A percentile compares a stretch with the other conserved stretches of the same genome.
Evolutionary conservation across 2,797 vertebrate species (phyloP).

Genomic region (Anguilla obscura): DNA sequence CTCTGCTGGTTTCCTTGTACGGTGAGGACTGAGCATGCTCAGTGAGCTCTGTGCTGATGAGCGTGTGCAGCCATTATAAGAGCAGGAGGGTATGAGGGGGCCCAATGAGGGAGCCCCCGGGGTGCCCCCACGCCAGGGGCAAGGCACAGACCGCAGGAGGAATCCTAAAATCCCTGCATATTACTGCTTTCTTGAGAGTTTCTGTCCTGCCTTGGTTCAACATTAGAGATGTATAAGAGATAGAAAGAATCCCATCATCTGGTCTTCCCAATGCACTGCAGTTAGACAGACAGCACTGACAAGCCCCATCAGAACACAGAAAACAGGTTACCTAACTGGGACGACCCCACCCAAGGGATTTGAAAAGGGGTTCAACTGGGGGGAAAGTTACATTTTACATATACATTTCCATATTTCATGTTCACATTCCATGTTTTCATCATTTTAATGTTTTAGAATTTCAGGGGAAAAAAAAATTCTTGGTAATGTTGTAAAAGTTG

Average conservation of each 20-base stretch:
- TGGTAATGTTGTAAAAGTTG: background rate
- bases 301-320: background rate
- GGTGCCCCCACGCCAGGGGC: background rate
- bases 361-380: background rate
- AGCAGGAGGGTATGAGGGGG: background rate
- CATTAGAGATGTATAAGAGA: background rate
- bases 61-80: constrained; percentile 18
- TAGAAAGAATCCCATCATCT: background rate
- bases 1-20: constrained; percentile 48
- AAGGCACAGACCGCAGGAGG: background rate
- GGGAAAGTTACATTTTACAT: background rate
- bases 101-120: constrained; percentile 17
- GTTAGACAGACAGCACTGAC: background rate
- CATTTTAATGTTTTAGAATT: background rate
- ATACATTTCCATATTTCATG: background rate
- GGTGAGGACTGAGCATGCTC: constrained; percentile 33
- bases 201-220: background rate
- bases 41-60: constrained; percentile 9
- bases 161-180: background rate
- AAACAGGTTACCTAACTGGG: background rate
- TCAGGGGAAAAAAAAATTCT: background rate
- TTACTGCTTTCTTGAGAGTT: background rate
- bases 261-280: background rate
- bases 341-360: background rate
- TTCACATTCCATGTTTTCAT: too few species aligned